Evolutionary conservation across 2,113 vertebrate genomes (phyloP).

Genomic region (Falcunculus frontatus): DNA sequence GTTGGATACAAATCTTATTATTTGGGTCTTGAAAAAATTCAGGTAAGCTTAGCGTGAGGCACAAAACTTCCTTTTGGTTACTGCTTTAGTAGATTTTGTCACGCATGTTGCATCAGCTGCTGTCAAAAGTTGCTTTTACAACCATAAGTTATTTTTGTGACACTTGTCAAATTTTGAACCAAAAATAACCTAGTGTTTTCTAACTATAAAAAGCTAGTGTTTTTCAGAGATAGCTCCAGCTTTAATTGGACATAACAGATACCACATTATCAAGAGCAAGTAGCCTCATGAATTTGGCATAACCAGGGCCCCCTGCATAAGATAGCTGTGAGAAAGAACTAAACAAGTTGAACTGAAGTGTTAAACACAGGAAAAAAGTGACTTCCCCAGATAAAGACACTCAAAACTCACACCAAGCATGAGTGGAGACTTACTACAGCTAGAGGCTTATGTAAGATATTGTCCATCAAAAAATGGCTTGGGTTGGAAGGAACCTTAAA

Average conservation of each 20-base stretch:
- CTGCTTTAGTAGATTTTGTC: background rate
- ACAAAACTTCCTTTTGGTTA: background rate
- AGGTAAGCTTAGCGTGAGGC: background rate
- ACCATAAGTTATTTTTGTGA: background rate
- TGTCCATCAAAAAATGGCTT: background rate
- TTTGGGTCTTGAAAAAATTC: background rate
- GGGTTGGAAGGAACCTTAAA: background rate
- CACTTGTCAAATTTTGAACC: background rate
- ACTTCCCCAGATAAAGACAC: background rate
- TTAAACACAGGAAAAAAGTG: background rate
- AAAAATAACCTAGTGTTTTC: slow-evolving; percentile 3
- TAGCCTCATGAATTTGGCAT: background rate
- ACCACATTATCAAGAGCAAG: background rate
- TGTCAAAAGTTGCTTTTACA: background rate
- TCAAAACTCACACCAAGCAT: background rate
- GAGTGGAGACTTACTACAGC: background rate
- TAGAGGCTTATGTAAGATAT: background rate
- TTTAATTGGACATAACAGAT: background rate
- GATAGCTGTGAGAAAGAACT: background rate
- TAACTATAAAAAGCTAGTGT: background rate
- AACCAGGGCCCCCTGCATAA: background rate
- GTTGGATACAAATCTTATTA: background rate
- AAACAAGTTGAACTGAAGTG: background rate
- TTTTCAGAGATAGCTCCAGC: background rate
- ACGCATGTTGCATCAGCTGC: background rate